Conservation (phyloP, 2,113 vertebrate genomes). For the Otis tarda region DNA sequence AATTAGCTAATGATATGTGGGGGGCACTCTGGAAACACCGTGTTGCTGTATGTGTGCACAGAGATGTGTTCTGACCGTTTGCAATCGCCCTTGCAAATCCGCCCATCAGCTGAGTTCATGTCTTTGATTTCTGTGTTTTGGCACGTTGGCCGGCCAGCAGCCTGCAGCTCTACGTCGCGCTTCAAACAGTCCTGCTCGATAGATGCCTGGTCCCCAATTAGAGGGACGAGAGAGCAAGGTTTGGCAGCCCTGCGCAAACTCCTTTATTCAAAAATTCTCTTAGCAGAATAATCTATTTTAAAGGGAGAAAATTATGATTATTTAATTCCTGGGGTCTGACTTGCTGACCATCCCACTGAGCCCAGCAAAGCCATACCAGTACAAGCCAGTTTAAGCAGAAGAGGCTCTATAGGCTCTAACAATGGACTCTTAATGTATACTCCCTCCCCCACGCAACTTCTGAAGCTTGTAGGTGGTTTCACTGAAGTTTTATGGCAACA, state of each 20-base stretch:
- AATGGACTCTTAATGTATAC: not conserved
- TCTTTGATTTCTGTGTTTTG: not conserved
- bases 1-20: not conserved
- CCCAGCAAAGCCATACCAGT: not conserved
- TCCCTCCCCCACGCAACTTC: not conserved
- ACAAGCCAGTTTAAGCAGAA: not conserved
- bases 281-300: not conserved
- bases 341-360: fast-evolving
- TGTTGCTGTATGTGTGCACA: fast-evolving
- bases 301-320: not conserved
- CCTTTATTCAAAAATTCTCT: not conserved
- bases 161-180: not conserved
- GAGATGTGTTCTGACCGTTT: not conserved
- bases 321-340: not conserved
- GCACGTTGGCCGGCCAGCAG: not conserved
- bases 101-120: not conserved
- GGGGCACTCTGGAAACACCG: fast-evolving
- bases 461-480: constrained; percentile 21
- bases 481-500: constrained; percentile 44
- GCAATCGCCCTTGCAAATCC: not conserved
- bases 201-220: not conserved
- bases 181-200: not conserved
- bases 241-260: not conserved
- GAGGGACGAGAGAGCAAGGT: not conserved
- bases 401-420: not conserved